These are phyloP conservation scores for Ophraella communa DNA, from an alignment of 2,888 invertebrate species.

Conservation along the genomic window DNA sequence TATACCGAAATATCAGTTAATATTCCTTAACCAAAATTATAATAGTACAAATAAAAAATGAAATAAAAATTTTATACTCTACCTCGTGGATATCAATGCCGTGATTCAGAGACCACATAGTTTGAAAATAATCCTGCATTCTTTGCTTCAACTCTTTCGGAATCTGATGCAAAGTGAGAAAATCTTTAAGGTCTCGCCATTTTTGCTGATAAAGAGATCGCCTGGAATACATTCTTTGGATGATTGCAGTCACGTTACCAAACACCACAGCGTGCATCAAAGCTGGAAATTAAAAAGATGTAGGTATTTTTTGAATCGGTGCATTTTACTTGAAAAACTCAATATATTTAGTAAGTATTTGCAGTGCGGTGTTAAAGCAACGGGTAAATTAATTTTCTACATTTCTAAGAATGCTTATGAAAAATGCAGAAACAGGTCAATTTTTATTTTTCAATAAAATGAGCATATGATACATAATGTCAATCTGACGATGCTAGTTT, in stretches of 20 bases:
- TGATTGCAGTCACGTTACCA: slow-evolving; percentile 96
- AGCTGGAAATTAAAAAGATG: slow-evolving; percentile 64
- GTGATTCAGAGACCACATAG: slow-evolving; percentile 97
- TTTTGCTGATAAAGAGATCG: slow-evolving; percentile 93
- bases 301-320: background rate
- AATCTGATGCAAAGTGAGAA: slow-evolving; percentile 91
- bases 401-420: too few species aligned
- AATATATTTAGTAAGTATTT: background rate
- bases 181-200: slow-evolving; percentile 94
- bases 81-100: slow-evolving; percentile 97
- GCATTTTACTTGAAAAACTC: background rate
- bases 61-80: slow-evolving; percentile 33
- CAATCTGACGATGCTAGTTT: too few species aligned
- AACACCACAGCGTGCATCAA: slow-evolving; percentile 98
- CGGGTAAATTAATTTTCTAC: too few species aligned
- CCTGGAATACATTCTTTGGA: slow-evolving; percentile 95
- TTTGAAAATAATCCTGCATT: slow-evolving; percentile 97
- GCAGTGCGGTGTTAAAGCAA: too few species aligned
- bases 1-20: too few species aligned
- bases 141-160: slow-evolving; percentile 93
- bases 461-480: too few species aligned
- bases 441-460: too few species aligned
- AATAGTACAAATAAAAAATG: background rate
- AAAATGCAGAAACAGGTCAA: too few species aligned
- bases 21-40: too few species aligned